Evolutionary conservation across 2,797 vertebrate species (phyloP).

Genomic region (Gallinago nigripennis): DNA sequence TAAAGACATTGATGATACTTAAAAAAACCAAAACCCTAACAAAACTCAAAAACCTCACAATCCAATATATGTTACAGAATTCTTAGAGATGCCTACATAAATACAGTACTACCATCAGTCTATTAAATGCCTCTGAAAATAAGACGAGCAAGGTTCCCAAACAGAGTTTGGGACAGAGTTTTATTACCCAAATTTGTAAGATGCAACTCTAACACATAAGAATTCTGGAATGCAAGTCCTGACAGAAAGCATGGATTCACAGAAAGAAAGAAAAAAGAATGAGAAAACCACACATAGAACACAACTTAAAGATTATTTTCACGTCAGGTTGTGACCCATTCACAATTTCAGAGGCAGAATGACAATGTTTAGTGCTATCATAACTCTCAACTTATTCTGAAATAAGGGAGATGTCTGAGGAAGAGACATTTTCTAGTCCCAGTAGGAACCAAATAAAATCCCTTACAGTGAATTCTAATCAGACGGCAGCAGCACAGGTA

Average conservation of each 20-base stretch:
- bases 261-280: neutral
- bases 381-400: neutral
- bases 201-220: neutral
- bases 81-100: neutral
- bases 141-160: neutral
- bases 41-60: neutral
- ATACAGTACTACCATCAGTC: neutral
- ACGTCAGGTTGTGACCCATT: neutral
- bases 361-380: neutral
- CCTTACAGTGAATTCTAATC: constrained; percentile 36
- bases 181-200: neutral
- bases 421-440: neutral
- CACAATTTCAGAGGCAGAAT: neutral
- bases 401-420: neutral
- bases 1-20: neutral
- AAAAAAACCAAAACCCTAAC: neutral
- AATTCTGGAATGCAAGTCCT: neutral
- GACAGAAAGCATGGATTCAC: neutral
- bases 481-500: constrained; percentile 27
- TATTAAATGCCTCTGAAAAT: neutral
- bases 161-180: no score
- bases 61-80: neutral
- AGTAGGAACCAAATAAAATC: constrained; percentile 20
- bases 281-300: neutral
- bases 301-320: neutral